phyloP scores from a whole-genome alignment of 2,113 vertebrate genomes.

The Barbus barbus region DNA sequence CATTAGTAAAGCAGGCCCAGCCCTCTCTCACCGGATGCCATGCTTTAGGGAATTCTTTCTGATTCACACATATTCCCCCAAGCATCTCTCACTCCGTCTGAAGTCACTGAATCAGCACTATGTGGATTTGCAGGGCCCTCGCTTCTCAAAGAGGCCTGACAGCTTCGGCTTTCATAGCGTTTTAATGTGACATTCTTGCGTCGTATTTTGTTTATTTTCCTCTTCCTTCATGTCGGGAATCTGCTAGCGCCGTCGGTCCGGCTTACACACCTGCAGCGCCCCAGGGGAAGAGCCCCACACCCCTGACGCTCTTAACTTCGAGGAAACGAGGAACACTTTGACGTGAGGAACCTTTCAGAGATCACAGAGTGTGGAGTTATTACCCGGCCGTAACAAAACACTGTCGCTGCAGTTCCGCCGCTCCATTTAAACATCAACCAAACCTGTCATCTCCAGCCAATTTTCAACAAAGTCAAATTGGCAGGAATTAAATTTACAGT shows the following conservation, averaged over 20 bases:
- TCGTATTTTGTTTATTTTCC: conserved; percentile 57
- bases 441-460: conserved; percentile 12
- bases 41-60: conserved; percentile 44
- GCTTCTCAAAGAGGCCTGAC: conserved; percentile 29
- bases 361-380: conserved; percentile 61
- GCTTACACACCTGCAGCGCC: conserved; percentile 71
- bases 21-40: conserved; percentile 34
- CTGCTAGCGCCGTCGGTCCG: conserved; percentile 47
- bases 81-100: conserved; percentile 40
- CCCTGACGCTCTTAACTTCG: conserved; percentile 26
- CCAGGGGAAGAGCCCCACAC: conserved; percentile 59
- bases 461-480: conserved; percentile 23
- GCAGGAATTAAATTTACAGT: background rate
- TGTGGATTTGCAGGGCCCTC: conserved; percentile 46
- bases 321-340: conserved; percentile 58
- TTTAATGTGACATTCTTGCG: conserved; percentile 39
- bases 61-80: conserved; percentile 45
- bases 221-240: conserved; percentile 25
- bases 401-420: background rate
- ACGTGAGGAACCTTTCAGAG: conserved; percentile 55
- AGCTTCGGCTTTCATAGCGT: conserved; percentile 37
- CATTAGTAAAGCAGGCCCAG: conserved; percentile 43
- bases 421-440: background rate
- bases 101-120: conserved; percentile 50
- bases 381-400: conserved; percentile 51